Base-by-base conservation (phyloP, 2,113 vertebrate genomes). In the Plecturocebus donacophilus region DNA sequence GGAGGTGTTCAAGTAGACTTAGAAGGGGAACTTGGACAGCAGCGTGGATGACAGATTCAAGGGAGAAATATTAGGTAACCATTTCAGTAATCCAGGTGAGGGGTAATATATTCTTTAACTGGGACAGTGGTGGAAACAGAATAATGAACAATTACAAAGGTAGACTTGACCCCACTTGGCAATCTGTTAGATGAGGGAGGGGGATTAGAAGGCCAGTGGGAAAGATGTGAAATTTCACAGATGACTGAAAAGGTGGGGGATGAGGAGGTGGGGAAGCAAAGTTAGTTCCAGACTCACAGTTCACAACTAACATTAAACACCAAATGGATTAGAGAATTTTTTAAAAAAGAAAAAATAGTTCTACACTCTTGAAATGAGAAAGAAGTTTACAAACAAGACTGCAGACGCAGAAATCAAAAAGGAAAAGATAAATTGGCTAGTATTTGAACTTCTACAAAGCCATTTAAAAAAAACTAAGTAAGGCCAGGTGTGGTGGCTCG, bases 341-440 rank as follows among this genome's bases (percentile, higher is more conserved):
- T 95, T 45, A 13, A 73, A 93, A 54, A 64, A 64, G 61, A 32
- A 64, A 64, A 64, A 30, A 49, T 42, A 32, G 42, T 47, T 77
- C 3, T 40, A 83, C 14, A 66, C 77, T 52, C 17, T 56, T 91
- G 68, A 92, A 89, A 71, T 80, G 64, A 32, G 42, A 91, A 93
- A 82, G 70, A 25, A 45, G 66, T 85, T 96, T 96, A 79, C 52
- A 95, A 93, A 93, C 27, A 85, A 82, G 54, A 88, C 38, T 52
- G 64, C 38, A 79, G 64, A 92, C 30, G n/a, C 16, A 90, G 58
- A 96, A 92, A 87, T 79, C 40, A 88, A 8, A 90, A 87, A 92
- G 40, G 27, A 70, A 45, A 93, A 94, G 88, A 91, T 9, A 80
- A 89, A 52, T 0, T 35, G 3, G 52, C 45, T 94, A 45, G 11